Evolutionary conservation across 2,113 vertebrate genomes (phyloP), one percentile per base, ranked within the genome.

Genomic region (Cryptoleucopteryx plumbea): DNA sequence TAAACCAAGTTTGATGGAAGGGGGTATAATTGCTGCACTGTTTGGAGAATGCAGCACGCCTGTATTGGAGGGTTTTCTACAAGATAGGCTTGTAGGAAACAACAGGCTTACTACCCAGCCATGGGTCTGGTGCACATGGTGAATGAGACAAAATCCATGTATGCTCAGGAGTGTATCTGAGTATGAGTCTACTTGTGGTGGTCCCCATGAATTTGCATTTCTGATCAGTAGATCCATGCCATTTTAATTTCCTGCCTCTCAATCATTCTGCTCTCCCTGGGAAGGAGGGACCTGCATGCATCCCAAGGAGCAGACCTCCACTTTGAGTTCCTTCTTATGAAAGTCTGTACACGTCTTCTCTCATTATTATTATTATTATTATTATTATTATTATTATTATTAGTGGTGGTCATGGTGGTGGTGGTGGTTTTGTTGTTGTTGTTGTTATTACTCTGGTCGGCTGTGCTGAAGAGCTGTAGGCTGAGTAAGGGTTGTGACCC

Each of bases 51-150:
- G 32, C 17, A 67, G 34, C 0, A 2, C 65, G 67, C 42, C 36
- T 50, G 42, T 31, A 32, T 7, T 19, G 50, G 40, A 40, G 18
- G 45, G 25, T 73, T 72, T 87, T 16, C 47, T 75, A 93, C 14
- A 7, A 17, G 16, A 32, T 0, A 7, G 50, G 43, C 48, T 63
- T 32, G 73, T 29, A 7, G 77, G 45, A 88, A 45, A n/a, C 66
- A 56, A 20, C 4, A 63, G 61, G 48, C 81, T 93, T 63, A 22
- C 29, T 80, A 36, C 66, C 36, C 36, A 26, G 72, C 56, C 23
- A 0, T 6, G 43, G n/a, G 14, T 40, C 70, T 65, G n/a, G 32
- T 22, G 48, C 48, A 43, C 0, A 0, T 6, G 21, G 31, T 6
- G 16, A 43, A 13, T 17, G 62, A 75, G 34, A 18, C 53, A 62